Evolutionary conservation across 2,113 vertebrate genomes (phyloP), one percentile per base, ranked within the genome.

Genomic region (Archocentrus centrarchus): DNA sequence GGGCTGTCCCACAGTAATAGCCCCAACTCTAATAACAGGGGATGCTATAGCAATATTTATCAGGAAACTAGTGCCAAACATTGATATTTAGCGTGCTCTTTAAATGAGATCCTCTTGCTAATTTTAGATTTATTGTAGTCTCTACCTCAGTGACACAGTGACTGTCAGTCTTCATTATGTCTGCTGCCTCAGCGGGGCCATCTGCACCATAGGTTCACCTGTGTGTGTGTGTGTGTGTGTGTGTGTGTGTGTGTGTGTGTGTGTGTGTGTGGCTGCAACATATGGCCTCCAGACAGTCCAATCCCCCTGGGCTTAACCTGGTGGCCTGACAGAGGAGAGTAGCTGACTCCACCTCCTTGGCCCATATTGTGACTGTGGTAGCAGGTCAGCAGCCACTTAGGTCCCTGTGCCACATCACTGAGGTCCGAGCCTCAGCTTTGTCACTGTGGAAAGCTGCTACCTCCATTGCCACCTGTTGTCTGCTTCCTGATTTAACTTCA

Each of bases 241-340:
- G 30, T 35, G 32, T 35, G 32, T 32, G 32, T 5, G 32, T 32
- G 32, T 32, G 32, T 32, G 30, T 22, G 22, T 22, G 22, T 22
- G 22, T 2, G 24, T 24, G 24, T 24, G 24, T 24, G 18, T 75
- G 37, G 3, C 0, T 39, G 76, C 4, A 61, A 39, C 91, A 93
- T 90, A 91, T 91, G 94, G 94, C 82, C 62, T 30, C 41, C 55
- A 88, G 89, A 77, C 84, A 90, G 94, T 92, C 93, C 86, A 61
- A 53, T 39, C 55, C 93, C 90, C 81, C 44, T 18, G 59, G 88
- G 91, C 87, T 95, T 94, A 94, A 85, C 86, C 91, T 90, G 81
- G 81, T 89, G 64, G 41, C 73, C 75, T 90, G 79, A 84, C 64
- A 6, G 61, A 80, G 35, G 64, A 47, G 18, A 75, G 73, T 22